These are phyloP conservation scores for Brienomyrus longianalis DNA, from an alignment of 2,113 vertebrate species.

Conservation along the genomic window DNA sequence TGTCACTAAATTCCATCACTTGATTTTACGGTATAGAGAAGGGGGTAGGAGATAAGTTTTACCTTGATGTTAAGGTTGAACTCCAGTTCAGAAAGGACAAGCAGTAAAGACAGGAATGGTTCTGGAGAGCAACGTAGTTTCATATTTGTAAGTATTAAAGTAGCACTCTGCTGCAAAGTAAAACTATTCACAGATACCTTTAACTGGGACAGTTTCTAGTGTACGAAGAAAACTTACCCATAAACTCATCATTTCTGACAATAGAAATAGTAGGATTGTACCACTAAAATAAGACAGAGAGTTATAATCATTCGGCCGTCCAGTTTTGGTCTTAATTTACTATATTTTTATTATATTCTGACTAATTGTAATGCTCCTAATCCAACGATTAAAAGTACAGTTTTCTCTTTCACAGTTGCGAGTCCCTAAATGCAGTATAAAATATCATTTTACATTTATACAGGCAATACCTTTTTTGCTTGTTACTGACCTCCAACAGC, in stretches of 20 bases:
- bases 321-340: background rate
- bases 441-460: background rate
- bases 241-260: slow-evolving; percentile 62
- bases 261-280: slow-evolving; percentile 61
- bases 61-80: slow-evolving; percentile 72
- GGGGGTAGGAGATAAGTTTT: background rate
- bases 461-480: background rate
- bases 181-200: background rate
- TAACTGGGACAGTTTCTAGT: background rate
- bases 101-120: slow-evolving; percentile 67
- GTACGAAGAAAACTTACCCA: slow-evolving; percentile 48
- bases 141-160: background rate
- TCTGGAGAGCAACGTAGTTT: slow-evolving; percentile 43
- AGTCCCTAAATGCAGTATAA: background rate
- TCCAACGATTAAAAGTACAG: background rate
- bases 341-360: background rate
- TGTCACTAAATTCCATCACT: background rate
- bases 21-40: background rate
- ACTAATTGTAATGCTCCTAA: background rate
- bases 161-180: background rate
- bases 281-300: slow-evolving; percentile 56
- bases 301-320: background rate
- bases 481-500: slow-evolving; percentile 54
- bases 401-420: background rate
- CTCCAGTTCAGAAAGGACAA: slow-evolving; percentile 65